phyloP scores from a whole-genome alignment of 2,888 invertebrate genomes.

The Octonoba sinensis region DNA sequence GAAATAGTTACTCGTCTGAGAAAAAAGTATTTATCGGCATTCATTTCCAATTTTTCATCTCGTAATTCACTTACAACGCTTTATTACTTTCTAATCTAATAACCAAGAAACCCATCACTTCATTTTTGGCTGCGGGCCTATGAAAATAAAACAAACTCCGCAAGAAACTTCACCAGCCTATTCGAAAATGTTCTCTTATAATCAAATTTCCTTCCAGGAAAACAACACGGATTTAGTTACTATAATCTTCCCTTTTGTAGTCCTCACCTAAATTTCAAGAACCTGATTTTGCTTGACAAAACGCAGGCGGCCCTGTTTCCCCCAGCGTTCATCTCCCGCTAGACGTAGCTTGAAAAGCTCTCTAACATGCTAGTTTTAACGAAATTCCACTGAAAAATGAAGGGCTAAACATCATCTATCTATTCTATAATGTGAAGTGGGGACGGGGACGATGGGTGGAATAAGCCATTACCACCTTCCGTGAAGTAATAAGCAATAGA shows the following conservation, averaged over 20 bases:
- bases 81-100: too few species aligned
- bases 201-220: too few species aligned
- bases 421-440: conserved; percentile 26
- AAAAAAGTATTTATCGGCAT: too few species aligned
- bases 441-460: conserved; percentile 14
- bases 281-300: conserved; percentile 39
- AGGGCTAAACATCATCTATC: conserved; percentile 31
- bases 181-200: too few species aligned
- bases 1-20: too few species aligned
- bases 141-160: too few species aligned
- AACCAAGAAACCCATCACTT: too few species aligned
- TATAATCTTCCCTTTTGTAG: not conserved
- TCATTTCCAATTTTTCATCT: too few species aligned
- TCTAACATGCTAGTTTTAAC: conserved; percentile 22
- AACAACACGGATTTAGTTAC: not conserved
- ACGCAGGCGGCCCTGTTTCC: conserved; percentile 22
- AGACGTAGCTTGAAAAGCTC: conserved; percentile 1
- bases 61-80: too few species aligned
- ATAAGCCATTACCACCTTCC: conserved; percentile 46
- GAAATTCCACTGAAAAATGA: conserved; percentile 51
- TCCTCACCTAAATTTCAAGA: conserved; percentile 20
- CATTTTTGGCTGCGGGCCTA: too few species aligned
- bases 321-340: not conserved
- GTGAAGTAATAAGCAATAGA: conserved; percentile 42
- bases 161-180: too few species aligned